Evolutionary conservation across 1,140 invertebrate genomes (phyloP).

Genomic region (Cydia strobilella): DNA sequence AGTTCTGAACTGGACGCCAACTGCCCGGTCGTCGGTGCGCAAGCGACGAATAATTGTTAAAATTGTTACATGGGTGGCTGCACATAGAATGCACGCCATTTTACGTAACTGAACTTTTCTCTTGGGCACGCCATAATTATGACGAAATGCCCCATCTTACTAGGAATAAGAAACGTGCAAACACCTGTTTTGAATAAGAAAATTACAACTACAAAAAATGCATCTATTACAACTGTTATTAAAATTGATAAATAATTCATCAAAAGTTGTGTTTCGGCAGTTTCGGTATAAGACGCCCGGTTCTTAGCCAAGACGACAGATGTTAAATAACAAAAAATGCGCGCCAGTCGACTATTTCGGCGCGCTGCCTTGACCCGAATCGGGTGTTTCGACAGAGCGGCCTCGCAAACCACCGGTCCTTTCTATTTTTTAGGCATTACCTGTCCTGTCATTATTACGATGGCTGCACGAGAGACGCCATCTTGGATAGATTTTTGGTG

Average conservation of each 20-base stretch:
- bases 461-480: conserved; percentile 67
- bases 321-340: conserved; percentile 78
- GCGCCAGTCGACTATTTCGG: conserved; percentile 77
- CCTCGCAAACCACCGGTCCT: conserved; percentile 78
- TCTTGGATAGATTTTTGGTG: conserved; percentile 67
- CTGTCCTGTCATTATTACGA: conserved; percentile 76
- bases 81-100: conserved; percentile 51
- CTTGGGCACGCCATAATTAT: conserved; percentile 24
- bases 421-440: conserved; percentile 80
- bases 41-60: conserved; percentile 51
- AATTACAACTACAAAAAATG: neutral
- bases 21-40: conserved; percentile 39
- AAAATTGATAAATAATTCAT: neutral
- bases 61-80: conserved; percentile 59
- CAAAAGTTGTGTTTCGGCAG: neutral
- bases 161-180: neutral
- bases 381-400: conserved; percentile 76
- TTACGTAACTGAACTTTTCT: conserved; percentile 55
- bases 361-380: conserved; percentile 78
- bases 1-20: neutral
- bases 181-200: conserved; percentile 9
- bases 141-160: conserved; percentile 22
- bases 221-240: neutral
- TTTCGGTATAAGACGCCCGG: neutral
- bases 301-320: conserved; percentile 55